A percentile compares a stretch with the other conserved stretches of the same genome.
These are phyloP conservation scores for Oreohelix idahoensis DNA, from an alignment of 1,140 invertebrate species.

Conservation along the genomic window DNA sequence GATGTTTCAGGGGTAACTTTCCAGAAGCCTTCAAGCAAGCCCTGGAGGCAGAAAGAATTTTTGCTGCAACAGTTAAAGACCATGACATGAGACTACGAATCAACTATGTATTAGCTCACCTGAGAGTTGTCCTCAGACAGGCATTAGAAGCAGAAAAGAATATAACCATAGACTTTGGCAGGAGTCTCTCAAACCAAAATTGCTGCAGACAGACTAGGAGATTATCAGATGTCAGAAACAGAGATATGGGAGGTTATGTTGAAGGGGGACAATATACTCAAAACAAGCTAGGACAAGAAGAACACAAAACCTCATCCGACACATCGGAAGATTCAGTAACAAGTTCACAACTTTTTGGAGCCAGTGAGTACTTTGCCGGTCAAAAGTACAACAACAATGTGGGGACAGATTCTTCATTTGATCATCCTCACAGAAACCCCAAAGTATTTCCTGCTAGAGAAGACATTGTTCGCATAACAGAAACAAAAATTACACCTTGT, in stretches of 20 bases:
- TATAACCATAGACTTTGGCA: too few species aligned
- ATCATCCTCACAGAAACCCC: not conserved
- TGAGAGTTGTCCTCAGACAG: conserved; percentile 7
- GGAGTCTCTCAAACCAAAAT: too few species aligned
- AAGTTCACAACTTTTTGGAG: not conserved
- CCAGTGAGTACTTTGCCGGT: not conserved
- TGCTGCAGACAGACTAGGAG: too few species aligned
- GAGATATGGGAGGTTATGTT: too few species aligned
- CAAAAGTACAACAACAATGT: not conserved
- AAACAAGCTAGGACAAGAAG: too few species aligned
- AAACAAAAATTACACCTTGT: not conserved
- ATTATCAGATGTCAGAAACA: too few species aligned
- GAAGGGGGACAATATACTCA: too few species aligned
- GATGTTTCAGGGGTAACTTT: conserved; percentile 14
- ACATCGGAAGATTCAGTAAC: too few species aligned
- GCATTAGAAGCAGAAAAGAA: too few species aligned
- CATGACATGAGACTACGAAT: conserved; percentile 18
- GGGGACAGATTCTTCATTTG: not conserved
- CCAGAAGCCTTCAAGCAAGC: not conserved
- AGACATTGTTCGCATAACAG: not conserved
- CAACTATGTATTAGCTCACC: not conserved
- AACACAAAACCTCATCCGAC: too few species aligned
- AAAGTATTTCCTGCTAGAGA: not conserved
- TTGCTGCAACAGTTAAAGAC: conserved; percentile 16
- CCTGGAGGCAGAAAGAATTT: conserved; percentile 18